Evolutionary conservation across 2,797 vertebrate genomes (phyloP), one percentile per base, ranked within the genome.

Genomic region (Epinephelus awoara): DNA sequence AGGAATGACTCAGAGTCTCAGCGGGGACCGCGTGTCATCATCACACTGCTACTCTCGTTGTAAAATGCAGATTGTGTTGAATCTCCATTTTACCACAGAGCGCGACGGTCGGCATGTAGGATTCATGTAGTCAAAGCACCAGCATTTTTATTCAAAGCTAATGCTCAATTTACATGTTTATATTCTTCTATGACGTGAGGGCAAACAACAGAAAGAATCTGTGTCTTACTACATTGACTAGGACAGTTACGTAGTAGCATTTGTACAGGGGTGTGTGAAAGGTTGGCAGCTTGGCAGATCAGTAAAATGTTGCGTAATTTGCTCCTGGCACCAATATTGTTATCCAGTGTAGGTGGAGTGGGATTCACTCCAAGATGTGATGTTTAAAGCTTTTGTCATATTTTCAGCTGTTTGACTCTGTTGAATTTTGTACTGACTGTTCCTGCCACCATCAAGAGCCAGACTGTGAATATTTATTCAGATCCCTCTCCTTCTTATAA

Each of bases 271-370:
- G 34, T 47, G 55, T 73, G 65, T 42, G 65, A 80, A 74, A 77
- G 65, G 83, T 83, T 80, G 78, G 74, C 75, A 76, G 59, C 67
- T 68, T 73, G 79, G 67, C 75, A 67, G 65, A 86, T 82, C 66
- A 42, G 73, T 56, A 49, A 73, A 75, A 77, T 65, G 77, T 83
- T 91, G 72, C 27, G 27, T 81, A 82, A 90, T 85, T 80, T 75
- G 63, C 79, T 82, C 47, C 65, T 72, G 72, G 76, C 83, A 73
- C 52, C 68, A 65, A 44, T 80, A 79, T 77, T 87, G 79, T 75
- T 78, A 81, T 83, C 21, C 21, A 38, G 57, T 57, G 72, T 84
- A 67, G 85, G 84, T 71, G 67, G 74, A 80, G 64, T 61, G 57
- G 77, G 79, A 79, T 73, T 72, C 64, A 51, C 63, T 87, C 70